Evolutionary conservation across 2,113 vertebrate species (phyloP).

Genomic region (Pan paniscus): DNA sequence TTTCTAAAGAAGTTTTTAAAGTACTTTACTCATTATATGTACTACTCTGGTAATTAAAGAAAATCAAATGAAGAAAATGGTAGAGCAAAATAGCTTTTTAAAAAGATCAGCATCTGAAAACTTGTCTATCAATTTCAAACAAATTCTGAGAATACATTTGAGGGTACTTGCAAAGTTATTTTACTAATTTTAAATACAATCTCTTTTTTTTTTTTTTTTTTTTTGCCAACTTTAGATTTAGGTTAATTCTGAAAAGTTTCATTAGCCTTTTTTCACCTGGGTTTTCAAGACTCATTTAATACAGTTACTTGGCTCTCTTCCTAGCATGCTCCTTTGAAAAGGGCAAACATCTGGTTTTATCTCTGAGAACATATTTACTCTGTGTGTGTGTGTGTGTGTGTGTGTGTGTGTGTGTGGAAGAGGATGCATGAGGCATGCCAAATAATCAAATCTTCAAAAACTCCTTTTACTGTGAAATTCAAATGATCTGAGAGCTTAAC

Average conservation of each 20-base stretch:
- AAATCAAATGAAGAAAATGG: not conserved
- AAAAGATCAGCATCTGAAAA: not conserved
- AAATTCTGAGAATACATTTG: not conserved
- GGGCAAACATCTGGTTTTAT: not conserved
- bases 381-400: too few species aligned
- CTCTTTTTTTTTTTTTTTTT: not conserved
- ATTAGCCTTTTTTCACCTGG: not conserved
- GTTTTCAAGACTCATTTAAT: not conserved
- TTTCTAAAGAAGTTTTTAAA: not conserved
- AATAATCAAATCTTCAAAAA: not conserved
- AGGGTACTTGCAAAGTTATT: not conserved
- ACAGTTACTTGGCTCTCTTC: not conserved
- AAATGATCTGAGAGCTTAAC: not conserved
- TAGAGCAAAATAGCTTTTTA: not conserved
- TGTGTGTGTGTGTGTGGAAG: accelerated
- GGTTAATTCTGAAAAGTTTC: not conserved
- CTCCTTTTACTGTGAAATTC: not conserved
- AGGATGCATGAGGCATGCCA: accelerated
- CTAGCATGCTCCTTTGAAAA: not conserved
- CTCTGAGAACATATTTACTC: not conserved
- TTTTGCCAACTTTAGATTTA: not conserved
- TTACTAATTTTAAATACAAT: not conserved
- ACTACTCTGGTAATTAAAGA: not conserved
- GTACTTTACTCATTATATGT: not conserved
- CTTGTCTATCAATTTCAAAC: not conserved